Evolutionary conservation across 2,888 invertebrate genomes (phyloP).

Genomic region (Synergus itoensis): DNA sequence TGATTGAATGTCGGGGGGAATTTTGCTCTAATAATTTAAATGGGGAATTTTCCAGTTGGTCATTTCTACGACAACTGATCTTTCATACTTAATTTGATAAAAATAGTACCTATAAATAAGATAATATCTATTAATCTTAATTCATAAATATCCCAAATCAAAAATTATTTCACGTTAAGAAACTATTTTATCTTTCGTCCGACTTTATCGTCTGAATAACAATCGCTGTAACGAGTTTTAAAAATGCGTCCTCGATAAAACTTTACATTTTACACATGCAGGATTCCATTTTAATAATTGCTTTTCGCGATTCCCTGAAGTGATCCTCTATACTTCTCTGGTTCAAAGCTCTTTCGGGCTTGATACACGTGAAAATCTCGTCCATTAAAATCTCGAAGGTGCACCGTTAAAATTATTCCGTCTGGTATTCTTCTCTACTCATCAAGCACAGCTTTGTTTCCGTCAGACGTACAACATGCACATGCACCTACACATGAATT

Average conservation of each 20-base stretch:
- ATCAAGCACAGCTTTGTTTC: slow-evolving; percentile 23
- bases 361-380: slow-evolving; percentile 6
- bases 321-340: slow-evolving; percentile 5
- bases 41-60: not conserved
- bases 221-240: slow-evolving; percentile 11
- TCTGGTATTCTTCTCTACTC: not conserved
- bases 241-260: slow-evolving; percentile 1
- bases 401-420: slow-evolving; percentile 4
- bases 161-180: no score
- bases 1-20: not conserved
- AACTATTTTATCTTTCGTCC: not conserved
- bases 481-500: not conserved
- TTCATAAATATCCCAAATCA: no score
- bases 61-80: not conserved
- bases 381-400: slow-evolving; percentile 27
- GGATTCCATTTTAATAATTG: slow-evolving; percentile 15
- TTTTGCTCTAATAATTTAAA: not conserved
- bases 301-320: slow-evolving; percentile 18
- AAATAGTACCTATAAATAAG: no score
- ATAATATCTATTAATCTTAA: no score
- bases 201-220: not conserved
- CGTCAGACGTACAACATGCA: not conserved
- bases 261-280: slow-evolving; percentile 1
- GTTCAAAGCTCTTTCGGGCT: slow-evolving; percentile 2
- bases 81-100: no score